A percentile compares a stretch with the other conserved stretches of the same genome.
These are phyloP conservation scores for Girardinus metallicus DNA, from an alignment of 2,797 vertebrate species.

Conservation along the genomic window DNA sequence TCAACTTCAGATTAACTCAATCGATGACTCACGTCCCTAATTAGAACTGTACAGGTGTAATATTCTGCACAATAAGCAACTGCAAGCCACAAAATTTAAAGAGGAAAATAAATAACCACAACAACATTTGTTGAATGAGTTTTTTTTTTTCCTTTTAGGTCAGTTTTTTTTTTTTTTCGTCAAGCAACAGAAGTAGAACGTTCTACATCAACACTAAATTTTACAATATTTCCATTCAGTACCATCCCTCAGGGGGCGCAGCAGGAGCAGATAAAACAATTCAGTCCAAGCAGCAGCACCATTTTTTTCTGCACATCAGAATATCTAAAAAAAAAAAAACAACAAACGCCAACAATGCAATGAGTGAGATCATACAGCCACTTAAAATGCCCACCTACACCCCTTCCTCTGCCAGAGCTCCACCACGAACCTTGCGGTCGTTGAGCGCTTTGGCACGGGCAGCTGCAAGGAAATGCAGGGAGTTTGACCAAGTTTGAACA, in stretches of 20 bases:
- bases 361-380: slow-evolving; percentile 53
- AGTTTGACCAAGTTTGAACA: slow-evolving; percentile 22
- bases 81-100: not conserved
- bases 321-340: not conserved
- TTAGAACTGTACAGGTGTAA: not conserved
- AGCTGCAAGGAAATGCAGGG: slow-evolving; percentile 15
- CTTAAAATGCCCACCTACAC: slow-evolving; percentile 9
- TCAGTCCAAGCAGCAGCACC: slow-evolving; percentile 58
- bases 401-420: slow-evolving; percentile 22
- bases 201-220: slow-evolving; percentile 73
- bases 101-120: slow-evolving; percentile 40
- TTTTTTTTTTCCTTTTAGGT: slow-evolving; percentile 49
- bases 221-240: slow-evolving; percentile 63
- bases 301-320: slow-evolving; percentile 42
- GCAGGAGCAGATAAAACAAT: slow-evolving; percentile 50
- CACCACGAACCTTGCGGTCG: slow-evolving; percentile 24
- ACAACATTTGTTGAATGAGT: slow-evolving; percentile 47
- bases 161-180: slow-evolving; percentile 44
- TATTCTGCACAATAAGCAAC: not conserved
- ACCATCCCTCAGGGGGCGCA: slow-evolving; percentile 44
- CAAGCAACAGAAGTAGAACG: slow-evolving; percentile 72
- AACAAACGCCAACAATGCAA: slow-evolving; percentile 30
- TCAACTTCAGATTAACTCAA: no score
- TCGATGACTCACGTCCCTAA: not conserved
- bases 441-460: slow-evolving; percentile 1